phyloP scores from a whole-genome alignment of 1,140 invertebrate species.

The Gryllus bimaculatus region DNA sequence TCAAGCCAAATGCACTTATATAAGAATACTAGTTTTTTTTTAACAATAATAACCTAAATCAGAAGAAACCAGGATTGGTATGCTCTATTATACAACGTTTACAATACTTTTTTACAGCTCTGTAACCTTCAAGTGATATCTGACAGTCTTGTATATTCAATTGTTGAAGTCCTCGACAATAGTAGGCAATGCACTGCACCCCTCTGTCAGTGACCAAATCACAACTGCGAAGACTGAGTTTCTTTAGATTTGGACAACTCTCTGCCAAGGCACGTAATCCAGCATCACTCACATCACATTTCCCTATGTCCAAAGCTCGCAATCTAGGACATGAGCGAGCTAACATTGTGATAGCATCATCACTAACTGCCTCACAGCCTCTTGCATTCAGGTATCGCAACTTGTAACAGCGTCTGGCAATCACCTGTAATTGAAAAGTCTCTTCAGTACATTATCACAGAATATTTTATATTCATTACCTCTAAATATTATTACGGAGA shows the following conservation, averaged over 20 bases:
- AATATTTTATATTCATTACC: too few species aligned
- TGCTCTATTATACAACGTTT: constrained; percentile 87
- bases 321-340: constrained; percentile 73
- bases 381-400: constrained; percentile 81
- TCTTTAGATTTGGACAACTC: constrained; percentile 82
- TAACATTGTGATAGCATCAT: constrained; percentile 74
- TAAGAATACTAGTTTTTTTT: too few species aligned
- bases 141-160: constrained; percentile 87
- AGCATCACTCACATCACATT: constrained; percentile 84
- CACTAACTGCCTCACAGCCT: constrained; percentile 84
- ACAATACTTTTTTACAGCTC: constrained; percentile 83
- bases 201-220: constrained; percentile 80
- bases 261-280: constrained; percentile 75
- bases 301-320: constrained; percentile 78
- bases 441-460: too few species aligned
- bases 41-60: background rate
- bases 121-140: constrained; percentile 75
- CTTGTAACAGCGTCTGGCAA: constrained; percentile 80
- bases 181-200: constrained; percentile 69
- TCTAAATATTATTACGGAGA: too few species aligned
- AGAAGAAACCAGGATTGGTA: constrained; percentile 86
- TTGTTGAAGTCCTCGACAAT: constrained; percentile 76
- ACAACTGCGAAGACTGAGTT: constrained; percentile 79
- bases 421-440: constrained; percentile 37
- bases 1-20: too few species aligned